These are phyloP conservation scores for Vannuccia rotundouncinata DNA, from an alignment of 2,888 invertebrate species.

Conservation along the genomic window DNA sequence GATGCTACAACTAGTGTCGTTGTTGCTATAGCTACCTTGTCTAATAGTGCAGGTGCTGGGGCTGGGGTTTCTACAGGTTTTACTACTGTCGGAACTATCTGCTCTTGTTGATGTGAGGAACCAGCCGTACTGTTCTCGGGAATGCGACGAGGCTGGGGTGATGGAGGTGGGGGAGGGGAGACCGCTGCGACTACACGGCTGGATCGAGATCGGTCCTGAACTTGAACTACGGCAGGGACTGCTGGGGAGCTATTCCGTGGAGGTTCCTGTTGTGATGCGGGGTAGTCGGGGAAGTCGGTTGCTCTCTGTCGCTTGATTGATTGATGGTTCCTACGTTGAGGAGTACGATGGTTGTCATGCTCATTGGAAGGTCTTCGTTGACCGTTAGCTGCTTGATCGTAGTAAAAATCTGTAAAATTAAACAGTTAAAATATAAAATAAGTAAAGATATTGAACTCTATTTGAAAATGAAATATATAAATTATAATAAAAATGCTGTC, in stretches of 20 bases:
- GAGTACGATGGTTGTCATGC: background rate
- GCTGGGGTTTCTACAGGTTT: too few species aligned
- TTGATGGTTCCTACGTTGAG: slow-evolving; percentile 10
- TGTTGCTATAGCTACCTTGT: too few species aligned
- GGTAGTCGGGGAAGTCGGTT: background rate
- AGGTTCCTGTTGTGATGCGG: background rate
- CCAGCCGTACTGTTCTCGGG: background rate
- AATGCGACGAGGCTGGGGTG: background rate
- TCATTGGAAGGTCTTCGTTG: background rate
- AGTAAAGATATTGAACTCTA: too few species aligned
- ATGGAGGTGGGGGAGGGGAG: background rate
- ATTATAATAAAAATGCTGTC: too few species aligned
- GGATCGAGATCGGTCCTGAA: too few species aligned
- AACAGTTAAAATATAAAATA: too few species aligned
- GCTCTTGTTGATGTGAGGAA: too few species aligned
- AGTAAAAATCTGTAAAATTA: background rate
- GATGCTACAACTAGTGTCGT: too few species aligned
- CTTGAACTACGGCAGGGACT: background rate
- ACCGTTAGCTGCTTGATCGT: background rate
- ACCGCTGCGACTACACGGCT: background rate
- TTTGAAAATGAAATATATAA: too few species aligned
- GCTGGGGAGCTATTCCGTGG: background rate
- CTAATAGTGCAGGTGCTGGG: too few species aligned
- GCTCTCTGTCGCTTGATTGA: slow-evolving; percentile 32
- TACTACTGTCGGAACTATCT: too few species aligned